A percentile compares a stretch with the other conserved stretches of the same genome.
These are phyloP conservation scores for Acrocephalus kingi DNA, from an alignment of 2,113 vertebrate species.

Conservation along the genomic window DNA sequence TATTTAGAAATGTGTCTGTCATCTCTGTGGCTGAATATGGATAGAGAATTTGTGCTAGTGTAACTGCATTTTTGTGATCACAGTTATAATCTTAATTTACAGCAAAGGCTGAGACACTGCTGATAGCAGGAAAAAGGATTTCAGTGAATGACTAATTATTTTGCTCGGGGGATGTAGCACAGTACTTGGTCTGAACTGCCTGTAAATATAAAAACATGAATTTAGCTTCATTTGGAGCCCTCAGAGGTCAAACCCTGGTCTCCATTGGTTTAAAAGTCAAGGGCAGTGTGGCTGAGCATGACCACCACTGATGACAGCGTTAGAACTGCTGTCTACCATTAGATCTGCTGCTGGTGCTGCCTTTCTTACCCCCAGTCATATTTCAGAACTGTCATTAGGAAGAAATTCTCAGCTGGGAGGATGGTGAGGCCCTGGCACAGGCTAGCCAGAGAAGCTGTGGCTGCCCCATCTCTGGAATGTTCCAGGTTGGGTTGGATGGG, in stretches of 20 bases:
- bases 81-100: not conserved
- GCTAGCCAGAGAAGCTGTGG: not conserved
- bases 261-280: not conserved
- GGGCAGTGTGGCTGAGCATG: not conserved
- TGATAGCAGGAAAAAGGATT: not conserved
- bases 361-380: not conserved
- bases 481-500: not conserved
- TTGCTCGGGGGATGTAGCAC: not conserved
- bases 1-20: not conserved
- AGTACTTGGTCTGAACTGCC: not conserved
- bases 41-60: not conserved
- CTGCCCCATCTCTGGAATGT: not conserved
- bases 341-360: not conserved
- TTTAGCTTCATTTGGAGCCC: not conserved
- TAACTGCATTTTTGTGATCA: not conserved
- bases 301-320: not conserved
- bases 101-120: not conserved
- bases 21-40: not conserved
- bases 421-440: not conserved
- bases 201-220: not conserved
- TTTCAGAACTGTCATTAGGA: not conserved
- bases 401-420: not conserved
- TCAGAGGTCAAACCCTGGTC: not conserved
- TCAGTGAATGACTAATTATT: not conserved
- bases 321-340: accelerated